Conservation (phyloP, 2,888 invertebrate species). For the Machimus atricapillus region DNA sequence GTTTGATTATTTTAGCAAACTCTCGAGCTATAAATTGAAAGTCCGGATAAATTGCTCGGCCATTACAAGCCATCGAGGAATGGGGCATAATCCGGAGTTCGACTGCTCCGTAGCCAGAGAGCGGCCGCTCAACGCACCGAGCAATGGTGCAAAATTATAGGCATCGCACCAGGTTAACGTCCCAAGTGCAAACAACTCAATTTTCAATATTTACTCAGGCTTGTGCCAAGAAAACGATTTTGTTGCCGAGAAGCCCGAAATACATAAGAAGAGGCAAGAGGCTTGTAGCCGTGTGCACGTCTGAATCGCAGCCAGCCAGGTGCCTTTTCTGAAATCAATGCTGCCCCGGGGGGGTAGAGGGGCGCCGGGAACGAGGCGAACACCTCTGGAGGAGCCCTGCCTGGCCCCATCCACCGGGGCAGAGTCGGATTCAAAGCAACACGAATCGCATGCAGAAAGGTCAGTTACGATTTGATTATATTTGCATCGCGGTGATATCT, state of each 20-base stretch:
- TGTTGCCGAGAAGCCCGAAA: not conserved
- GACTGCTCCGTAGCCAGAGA: not conserved
- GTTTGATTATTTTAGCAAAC: not conserved
- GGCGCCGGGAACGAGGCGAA: not conserved
- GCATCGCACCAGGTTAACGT: slow-evolving; percentile 7
- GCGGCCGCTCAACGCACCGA: not conserved
- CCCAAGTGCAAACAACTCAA: slow-evolving; percentile 21
- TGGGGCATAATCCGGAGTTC: not conserved
- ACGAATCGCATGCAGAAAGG: not conserved
- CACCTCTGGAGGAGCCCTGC: not conserved
- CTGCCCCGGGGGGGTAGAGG: not conserved
- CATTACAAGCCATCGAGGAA: not conserved
- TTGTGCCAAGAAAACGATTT: slow-evolving; percentile 8
- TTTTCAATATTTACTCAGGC: slow-evolving; percentile 11
- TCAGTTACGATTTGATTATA: slow-evolving; percentile 19
- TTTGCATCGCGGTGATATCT: not conserved
- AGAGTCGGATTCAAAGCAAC: not conserved
- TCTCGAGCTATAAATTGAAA: not conserved
- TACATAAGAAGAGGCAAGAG: not conserved
- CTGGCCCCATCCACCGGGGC: not conserved
- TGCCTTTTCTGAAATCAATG: not conserved
- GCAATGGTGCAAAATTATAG: not conserved
- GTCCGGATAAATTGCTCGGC: not conserved
- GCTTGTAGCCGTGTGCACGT: not conserved
- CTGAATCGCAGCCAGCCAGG: slow-evolving; percentile 1